Evolutionary conservation across 2,888 invertebrate species (phyloP).

Genomic region (Bugula neritina): DNA sequence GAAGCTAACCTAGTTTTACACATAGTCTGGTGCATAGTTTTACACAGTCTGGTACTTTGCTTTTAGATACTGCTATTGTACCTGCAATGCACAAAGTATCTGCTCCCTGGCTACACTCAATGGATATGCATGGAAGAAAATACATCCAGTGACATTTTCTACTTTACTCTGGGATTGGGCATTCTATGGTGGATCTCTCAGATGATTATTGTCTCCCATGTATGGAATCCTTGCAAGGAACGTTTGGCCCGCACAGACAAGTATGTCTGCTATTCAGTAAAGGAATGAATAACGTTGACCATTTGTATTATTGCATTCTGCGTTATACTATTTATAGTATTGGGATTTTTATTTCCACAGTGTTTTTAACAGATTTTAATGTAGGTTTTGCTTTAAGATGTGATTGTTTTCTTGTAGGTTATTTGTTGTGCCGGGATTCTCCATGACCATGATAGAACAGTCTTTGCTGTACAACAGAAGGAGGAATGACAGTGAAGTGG

Average conservation of each 20-base stretch:
- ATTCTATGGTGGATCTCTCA: slow-evolving; percentile 42
- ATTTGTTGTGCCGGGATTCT: slow-evolving; percentile 90
- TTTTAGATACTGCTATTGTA: slow-evolving; percentile 33
- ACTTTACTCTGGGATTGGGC: slow-evolving; percentile 32
- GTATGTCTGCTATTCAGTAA: slow-evolving; percentile 32
- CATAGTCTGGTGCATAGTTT: too few relatives aligned
- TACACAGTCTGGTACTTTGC: too few relatives aligned
- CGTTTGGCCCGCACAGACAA: slow-evolving; percentile 44
- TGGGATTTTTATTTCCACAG: too few relatives aligned
- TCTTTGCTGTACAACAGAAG: slow-evolving; percentile 85
- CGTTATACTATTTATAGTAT: too few relatives aligned
- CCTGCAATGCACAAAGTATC: slow-evolving; percentile 35
- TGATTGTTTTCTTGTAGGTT: slow-evolving; percentile 58
- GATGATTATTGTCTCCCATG: slow-evolving; percentile 43
- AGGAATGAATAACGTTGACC: too few relatives aligned
- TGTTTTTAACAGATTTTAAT: too few relatives aligned
- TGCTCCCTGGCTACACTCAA: slow-evolving; percentile 33
- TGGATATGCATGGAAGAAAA: slow-evolving; percentile 37
- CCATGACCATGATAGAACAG: slow-evolving; percentile 83
- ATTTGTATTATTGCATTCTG: too few relatives aligned
- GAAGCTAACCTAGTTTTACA: too few relatives aligned
- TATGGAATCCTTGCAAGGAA: slow-evolving; percentile 45
- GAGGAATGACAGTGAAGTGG: slow-evolving; percentile 69
- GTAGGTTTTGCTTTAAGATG: too few relatives aligned
- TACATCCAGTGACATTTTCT: slow-evolving; percentile 28